phyloP scores from a whole-genome alignment of 2,888 invertebrate genomes.

The Melipona bicolor region DNA sequence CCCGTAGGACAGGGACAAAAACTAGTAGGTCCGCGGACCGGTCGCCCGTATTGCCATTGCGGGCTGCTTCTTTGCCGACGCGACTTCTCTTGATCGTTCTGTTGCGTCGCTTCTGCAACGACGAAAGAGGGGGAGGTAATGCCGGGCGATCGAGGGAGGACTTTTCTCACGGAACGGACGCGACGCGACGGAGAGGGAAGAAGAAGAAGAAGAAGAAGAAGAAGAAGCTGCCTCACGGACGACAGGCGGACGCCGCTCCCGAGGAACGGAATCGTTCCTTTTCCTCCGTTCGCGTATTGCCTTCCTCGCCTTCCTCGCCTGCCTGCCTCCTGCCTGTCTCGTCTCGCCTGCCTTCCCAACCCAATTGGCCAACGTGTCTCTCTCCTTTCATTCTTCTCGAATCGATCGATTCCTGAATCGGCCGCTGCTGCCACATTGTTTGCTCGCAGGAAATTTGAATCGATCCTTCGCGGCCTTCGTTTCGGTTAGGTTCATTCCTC shows the following conservation, averaged over 20 bases:
- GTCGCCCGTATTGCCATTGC: conserved; percentile 72
- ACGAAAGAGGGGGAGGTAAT: conserved; percentile 41
- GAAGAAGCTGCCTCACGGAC: conserved; percentile 48
- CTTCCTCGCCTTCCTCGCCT: background rate
- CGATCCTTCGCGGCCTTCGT: background rate
- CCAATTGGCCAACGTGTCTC: background rate
- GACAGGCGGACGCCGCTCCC: background rate
- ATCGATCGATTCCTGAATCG: background rate
- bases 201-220: conserved; percentile 44
- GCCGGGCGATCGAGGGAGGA: conserved; percentile 54
- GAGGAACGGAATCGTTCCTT: background rate
- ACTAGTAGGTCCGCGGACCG: conserved; percentile 75
- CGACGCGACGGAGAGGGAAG: too few species aligned
- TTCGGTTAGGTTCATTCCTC: too few species aligned
- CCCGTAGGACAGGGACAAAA: conserved; percentile 70
- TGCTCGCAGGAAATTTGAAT: background rate
- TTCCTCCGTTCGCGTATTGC: background rate
- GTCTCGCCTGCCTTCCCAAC: background rate
- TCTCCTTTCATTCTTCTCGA: background rate
- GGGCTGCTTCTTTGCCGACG: conserved; percentile 54
- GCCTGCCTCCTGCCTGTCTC: background rate
- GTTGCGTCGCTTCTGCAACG: conserved; percentile 51
- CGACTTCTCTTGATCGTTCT: conserved; percentile 66
- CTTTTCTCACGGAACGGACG: conserved; percentile 65
- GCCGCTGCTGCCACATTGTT: too few species aligned